These are phyloP conservation scores for Melanogrammus aeglefinus DNA, from an alignment of 2,797 vertebrate species.

Conservation along the genomic window DNA sequence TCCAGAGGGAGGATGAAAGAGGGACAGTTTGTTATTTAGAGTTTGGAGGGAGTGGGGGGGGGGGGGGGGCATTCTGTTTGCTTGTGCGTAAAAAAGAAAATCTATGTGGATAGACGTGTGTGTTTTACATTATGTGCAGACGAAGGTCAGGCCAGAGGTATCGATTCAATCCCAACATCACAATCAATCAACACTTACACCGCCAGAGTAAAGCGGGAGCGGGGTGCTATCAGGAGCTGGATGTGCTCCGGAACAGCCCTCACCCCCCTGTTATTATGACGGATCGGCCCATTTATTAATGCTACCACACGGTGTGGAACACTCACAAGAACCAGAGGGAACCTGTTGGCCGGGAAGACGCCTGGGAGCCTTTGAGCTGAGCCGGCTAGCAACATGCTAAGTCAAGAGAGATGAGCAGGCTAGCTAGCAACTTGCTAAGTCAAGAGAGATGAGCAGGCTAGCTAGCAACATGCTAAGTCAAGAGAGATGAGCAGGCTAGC, in stretches of 20 bases:
- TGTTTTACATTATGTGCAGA: constrained; percentile 7
- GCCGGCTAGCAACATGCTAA: too few relatives aligned
- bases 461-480: too few relatives aligned
- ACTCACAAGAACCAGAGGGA: too few relatives aligned
- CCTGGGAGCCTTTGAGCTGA: too few relatives aligned
- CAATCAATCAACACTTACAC: background rate
- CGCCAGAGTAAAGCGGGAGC: background rate
- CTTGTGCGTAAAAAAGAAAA: background rate
- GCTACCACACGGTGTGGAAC: background rate
- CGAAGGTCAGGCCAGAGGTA: background rate
- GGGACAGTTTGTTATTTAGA: background rate
- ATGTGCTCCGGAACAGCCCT: background rate
- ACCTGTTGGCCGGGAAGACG: too few relatives aligned
- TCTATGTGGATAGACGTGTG: background rate
- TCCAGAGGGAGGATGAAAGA: background rate
- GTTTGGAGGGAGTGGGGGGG: too few relatives aligned
- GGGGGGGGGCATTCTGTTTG: too few relatives aligned
- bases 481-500: too few relatives aligned
- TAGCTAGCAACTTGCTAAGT: too few relatives aligned
- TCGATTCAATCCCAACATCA: background rate
- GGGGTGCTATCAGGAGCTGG: background rate
- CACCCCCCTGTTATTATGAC: background rate
- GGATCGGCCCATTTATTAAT: background rate
- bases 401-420: too few relatives aligned
- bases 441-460: too few relatives aligned